Conservation (phyloP, 2,113 vertebrate species). For the Setophaga kirtlandii region DNA sequence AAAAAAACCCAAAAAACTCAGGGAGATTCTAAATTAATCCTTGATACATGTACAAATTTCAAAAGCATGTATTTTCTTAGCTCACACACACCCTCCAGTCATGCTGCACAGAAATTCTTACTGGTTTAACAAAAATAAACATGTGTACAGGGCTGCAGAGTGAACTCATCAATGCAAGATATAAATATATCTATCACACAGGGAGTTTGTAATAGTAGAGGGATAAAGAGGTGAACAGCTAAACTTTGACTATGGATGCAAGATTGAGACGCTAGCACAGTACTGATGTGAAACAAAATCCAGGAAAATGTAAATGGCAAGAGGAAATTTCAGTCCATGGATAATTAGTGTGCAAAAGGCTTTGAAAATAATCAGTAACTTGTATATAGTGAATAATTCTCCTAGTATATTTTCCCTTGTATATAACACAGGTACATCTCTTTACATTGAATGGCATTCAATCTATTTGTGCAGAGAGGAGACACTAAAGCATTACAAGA, state of each 20-base stretch:
- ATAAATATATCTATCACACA: not conserved
- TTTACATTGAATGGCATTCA: not conserved
- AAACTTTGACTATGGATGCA: not conserved
- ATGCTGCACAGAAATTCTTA: not conserved
- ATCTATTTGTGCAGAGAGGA: not conserved
- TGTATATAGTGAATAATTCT: not conserved
- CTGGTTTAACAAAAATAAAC: not conserved
- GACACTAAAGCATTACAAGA: not conserved
- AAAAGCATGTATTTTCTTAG: not conserved
- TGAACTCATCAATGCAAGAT: not conserved
- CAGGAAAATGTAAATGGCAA: not conserved
- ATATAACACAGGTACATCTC: not conserved
- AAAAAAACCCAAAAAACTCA: not conserved
- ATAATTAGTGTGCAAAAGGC: not conserved
- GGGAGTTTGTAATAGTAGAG: not conserved
- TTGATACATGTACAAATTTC: not conserved
- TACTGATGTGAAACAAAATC: not conserved
- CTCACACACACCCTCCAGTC: rapidly evolving
- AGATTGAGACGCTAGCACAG: not conserved
- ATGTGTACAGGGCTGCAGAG: not conserved
- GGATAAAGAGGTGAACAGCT: not conserved
- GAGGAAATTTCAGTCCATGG: not conserved
- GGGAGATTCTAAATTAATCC: not conserved
- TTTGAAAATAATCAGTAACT: not conserved
- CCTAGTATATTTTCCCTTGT: not conserved